Conservation (phyloP, 2,888 invertebrate species). For the Thymelicus sylvestris region DNA sequence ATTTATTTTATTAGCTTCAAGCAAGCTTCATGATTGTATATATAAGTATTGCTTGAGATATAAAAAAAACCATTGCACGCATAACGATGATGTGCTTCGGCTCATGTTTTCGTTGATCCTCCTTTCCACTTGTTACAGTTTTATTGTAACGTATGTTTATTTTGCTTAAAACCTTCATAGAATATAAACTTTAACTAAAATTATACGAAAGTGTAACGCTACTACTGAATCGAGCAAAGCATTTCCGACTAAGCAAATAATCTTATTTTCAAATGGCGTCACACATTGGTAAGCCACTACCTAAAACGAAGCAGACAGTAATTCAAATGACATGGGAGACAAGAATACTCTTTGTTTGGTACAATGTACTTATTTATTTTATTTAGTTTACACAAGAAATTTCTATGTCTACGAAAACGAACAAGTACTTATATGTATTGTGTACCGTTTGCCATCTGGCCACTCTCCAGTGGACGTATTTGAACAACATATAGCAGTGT, state of each 20-base stretch:
- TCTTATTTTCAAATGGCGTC: neutral
- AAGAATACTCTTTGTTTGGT: conserved; percentile 20
- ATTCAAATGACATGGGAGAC: conserved; percentile 12
- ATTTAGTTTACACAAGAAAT: conserved; percentile 36
- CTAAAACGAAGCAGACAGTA: conserved; percentile 8
- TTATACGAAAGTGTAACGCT: neutral
- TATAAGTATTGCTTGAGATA: no score
- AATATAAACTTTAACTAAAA: neutral
- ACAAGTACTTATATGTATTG: conserved; percentile 27
- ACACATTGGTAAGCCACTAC: neutral
- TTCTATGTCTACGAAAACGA: conserved; percentile 32
- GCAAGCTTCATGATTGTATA: no score
- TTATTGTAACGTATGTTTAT: no score
- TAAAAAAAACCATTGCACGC: no score
- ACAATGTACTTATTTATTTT: conserved; percentile 32
- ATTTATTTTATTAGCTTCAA: no score
- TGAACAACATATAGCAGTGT: conserved; percentile 28
- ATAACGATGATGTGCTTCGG: no score
- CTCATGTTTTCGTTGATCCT: no score
- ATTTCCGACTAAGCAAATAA: neutral
- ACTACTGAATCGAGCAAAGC: neutral
- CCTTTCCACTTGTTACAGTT: no score
- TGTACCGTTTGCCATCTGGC: conserved; percentile 37
- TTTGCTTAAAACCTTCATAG: no score
- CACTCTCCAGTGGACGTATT: conserved; percentile 31